Evolutionary conservation across 2,113 vertebrate species (phyloP).

Genomic region (Dicaeum eximium): DNA sequence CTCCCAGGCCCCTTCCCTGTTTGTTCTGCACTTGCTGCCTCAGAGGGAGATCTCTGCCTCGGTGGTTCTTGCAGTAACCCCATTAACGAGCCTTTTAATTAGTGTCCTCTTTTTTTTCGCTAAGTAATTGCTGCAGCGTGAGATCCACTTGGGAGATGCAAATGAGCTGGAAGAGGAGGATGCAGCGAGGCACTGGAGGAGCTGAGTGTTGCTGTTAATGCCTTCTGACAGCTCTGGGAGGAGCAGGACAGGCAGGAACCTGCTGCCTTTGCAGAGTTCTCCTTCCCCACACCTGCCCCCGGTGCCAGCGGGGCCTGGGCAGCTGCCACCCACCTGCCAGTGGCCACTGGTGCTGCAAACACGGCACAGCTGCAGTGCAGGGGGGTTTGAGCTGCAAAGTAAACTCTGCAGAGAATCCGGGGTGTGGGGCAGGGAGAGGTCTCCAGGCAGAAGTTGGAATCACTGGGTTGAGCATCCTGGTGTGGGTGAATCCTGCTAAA

Average conservation of each 20-base stretch:
- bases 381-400: neutral
- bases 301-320: neutral
- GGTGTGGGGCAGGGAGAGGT: neutral
- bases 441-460: neutral
- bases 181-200: neutral
- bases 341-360: neutral
- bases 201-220: neutral
- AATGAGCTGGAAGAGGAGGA: neutral
- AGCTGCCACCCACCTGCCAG: neutral
- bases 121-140: neutral
- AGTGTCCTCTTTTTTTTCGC: neutral
- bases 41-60: neutral
- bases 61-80: neutral
- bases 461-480: neutral
- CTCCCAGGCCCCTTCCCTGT: neutral
- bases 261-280: neutral
- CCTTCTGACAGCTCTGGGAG: neutral
- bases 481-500: neutral
- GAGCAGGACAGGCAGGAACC: neutral
- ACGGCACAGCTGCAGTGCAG: accelerated
- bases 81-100: constrained; percentile 41
- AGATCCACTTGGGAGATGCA: neutral
- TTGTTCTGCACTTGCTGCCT: neutral
- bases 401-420: accelerated
- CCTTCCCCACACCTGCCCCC: neutral